Evolutionary conservation across 2,888 invertebrate genomes (phyloP).

Genomic region (Ophion slaviceki): DNA sequence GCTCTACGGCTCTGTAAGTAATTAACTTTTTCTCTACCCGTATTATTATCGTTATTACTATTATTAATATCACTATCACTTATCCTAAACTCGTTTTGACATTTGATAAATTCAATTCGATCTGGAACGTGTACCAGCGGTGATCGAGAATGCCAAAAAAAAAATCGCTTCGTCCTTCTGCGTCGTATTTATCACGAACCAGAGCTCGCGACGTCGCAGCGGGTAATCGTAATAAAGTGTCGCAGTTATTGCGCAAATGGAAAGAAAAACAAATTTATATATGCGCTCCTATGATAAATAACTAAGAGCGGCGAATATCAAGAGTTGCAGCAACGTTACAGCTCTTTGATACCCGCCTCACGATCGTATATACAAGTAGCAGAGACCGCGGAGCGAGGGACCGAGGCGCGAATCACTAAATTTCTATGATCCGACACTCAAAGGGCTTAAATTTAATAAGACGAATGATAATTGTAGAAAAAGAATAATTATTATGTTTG

Average conservation of each 20-base stretch:
- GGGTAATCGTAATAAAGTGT: constrained; percentile 36
- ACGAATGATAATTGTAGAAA: no score
- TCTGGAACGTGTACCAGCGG: constrained; percentile 21
- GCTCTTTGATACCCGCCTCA: no score
- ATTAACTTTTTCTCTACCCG: constrained; percentile 52
- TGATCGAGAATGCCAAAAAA: neutral
- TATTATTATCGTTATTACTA: no score
- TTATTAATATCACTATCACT: no score
- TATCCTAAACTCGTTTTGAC: constrained; percentile 15
- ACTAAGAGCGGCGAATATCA: neutral
- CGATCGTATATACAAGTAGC: no score
- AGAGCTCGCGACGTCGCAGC: neutral
- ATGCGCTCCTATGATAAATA: constrained; percentile 12
- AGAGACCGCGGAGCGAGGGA: no score
- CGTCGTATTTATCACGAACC: neutral
- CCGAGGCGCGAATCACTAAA: no score
- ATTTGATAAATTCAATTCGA: constrained; percentile 51
- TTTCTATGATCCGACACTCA: no score
- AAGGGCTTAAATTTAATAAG: no score
- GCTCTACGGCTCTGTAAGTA: constrained; percentile 94
- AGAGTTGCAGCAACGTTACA: no score
- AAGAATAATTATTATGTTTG: no score
- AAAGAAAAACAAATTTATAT: neutral
- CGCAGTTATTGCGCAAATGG: constrained; percentile 31
- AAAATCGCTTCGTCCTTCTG: no score